Evolutionary conservation across 2,888 invertebrate genomes (phyloP), one percentile per base, ranked within the genome.

Genomic region (Thereva unica): DNA sequence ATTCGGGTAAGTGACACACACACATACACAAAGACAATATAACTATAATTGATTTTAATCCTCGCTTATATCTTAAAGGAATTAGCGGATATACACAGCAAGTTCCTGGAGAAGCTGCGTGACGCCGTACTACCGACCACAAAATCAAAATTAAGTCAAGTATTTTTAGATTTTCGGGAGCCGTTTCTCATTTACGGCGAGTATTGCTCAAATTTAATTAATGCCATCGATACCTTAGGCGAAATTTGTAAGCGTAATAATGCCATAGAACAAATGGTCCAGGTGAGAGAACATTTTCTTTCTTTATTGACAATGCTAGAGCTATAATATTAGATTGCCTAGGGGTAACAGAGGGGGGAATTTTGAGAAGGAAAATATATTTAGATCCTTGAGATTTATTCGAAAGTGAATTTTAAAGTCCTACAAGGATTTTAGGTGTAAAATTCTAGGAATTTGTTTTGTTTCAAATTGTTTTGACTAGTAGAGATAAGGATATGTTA

Each of bases 121-220:
- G 87, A 89, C 77, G 90, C 92, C 8, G 86, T 89, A 37, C 84
- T 84, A 42, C 85, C 84, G 69, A 84, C 85, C 78, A 73, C 78
- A n/a, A 80, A 79, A 72, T 69, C 80, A 23, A 84, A 83, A 74
- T 82, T 95, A 63, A 91, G 92, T 56, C 90, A 90, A 78, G 92
- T 93, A 70, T 97, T 98, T 83, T 86, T 96, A 57, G 89, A 91
- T 73, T 95, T 92, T 87, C 89, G 95, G 74, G 92, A 94, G 77
- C 89, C 90, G 69, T 91, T 99, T 78, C 86, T 97, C 42, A 86
- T 95, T 65, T 99, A 99, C 77, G 97, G 97, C 9, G 92, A 93
- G 76, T 99, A 97, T 81, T 98, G 98, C 83, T 92, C 97, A 54
- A 94, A 95, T 80, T 85, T 99, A 69, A 91, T 95, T 1, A 84